Percentiles rank a stretch among this genome's conserved stretches.
These are phyloP conservation scores for Pammene fasciana DNA, from an alignment of 2,888 invertebrate species.

Conservation along the genomic window DNA sequence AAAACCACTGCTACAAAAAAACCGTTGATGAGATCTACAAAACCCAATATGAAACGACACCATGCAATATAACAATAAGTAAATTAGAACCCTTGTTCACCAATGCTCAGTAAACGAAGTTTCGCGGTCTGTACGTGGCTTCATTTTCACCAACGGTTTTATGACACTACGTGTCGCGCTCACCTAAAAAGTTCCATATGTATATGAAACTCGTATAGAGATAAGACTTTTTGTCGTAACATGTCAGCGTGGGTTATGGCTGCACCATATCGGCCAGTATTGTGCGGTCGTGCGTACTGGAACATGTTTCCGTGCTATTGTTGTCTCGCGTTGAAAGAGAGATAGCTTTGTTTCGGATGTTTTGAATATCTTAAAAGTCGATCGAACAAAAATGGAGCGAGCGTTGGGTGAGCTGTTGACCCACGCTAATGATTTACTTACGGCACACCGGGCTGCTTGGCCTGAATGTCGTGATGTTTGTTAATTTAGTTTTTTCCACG, in stretches of 20 bases:
- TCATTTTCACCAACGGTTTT: constrained; percentile 32
- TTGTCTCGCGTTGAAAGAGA: constrained; percentile 10
- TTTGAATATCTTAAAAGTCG: constrained; percentile 24
- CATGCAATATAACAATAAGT: constrained; percentile 14
- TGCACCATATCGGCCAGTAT: constrained; percentile 30
- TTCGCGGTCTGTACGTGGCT: constrained; percentile 28
- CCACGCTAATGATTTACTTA: constrained; percentile 1
- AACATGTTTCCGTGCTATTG: constrained; percentile 30
- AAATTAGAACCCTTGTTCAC: constrained; percentile 19
- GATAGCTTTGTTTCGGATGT: constrained; percentile 21
- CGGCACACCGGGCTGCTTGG: too few relatives aligned
- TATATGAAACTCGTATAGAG: background rate
- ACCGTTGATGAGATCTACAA: background rate
- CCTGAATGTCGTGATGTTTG: background rate
- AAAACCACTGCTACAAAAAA: too few relatives aligned
- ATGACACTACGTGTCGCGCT: constrained; percentile 8
- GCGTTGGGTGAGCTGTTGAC: constrained; percentile 8
- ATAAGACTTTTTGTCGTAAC: background rate
- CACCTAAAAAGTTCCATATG: background rate
- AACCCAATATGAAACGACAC: background rate
- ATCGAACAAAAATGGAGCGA: constrained; percentile 17
- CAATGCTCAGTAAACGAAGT: constrained; percentile 33
- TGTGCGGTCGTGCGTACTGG: constrained; percentile 27
- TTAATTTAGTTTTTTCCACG: too few relatives aligned
- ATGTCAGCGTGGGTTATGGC: constrained; percentile 19